Conservation (phyloP, 2,888 invertebrate genomes). For the Drosophila rubida region DNA sequence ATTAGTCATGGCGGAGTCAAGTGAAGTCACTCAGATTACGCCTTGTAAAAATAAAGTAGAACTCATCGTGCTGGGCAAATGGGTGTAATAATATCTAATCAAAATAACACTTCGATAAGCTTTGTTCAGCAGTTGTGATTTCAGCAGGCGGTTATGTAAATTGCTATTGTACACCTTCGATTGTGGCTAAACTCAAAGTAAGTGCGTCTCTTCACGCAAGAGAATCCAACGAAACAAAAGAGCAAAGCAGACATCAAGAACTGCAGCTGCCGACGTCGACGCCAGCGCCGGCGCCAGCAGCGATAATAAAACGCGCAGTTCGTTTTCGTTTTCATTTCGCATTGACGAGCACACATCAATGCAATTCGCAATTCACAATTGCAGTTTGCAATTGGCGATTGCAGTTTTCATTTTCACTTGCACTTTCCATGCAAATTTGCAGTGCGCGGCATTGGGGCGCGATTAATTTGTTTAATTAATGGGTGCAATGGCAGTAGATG, state of each 20-base stretch:
- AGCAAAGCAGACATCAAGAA: conserved; percentile 24
- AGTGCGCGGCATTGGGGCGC: conserved; percentile 8
- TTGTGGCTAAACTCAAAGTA: not conserved
- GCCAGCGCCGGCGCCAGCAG: conserved; percentile 49
- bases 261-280: too few relatives aligned
- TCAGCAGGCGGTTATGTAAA: not conserved
- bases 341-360: conserved; percentile 43
- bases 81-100: conserved; percentile 12
- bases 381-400: conserved; percentile 64
- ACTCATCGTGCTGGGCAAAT: not conserved
- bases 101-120: conserved; percentile 8
- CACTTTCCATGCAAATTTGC: conserved; percentile 78
- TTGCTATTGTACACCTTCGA: not conserved
- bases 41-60: too few relatives aligned
- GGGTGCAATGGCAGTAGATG: conserved; percentile 65
- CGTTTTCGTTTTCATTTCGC: conserved; percentile 50
- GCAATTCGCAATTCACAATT: conserved; percentile 45
- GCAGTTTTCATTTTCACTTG: conserved; percentile 77
- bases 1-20: too few relatives aligned
- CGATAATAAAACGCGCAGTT: conserved; percentile 16
- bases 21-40: too few relatives aligned
- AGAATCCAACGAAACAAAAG: not conserved
- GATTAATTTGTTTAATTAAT: conserved; percentile 61
- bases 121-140: not conserved
- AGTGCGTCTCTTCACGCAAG: not conserved